Evolutionary conservation across 2,888 invertebrate genomes (phyloP).

Genomic region (Zaprionus lineosus): DNA sequence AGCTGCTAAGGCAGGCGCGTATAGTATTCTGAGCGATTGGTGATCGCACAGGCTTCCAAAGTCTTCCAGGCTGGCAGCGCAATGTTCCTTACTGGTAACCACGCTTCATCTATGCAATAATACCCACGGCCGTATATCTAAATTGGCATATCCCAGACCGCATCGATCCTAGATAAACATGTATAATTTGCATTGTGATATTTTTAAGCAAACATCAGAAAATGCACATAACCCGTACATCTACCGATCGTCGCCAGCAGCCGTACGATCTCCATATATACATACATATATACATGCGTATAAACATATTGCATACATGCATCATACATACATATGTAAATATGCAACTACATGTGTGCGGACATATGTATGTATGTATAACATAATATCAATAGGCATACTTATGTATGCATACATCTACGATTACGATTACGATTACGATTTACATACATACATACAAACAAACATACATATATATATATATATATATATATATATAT

Average conservation of each 20-base stretch:
- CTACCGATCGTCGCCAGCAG: constrained; percentile 33
- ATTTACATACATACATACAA: constrained; percentile 23
- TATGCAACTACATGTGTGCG: too few species aligned
- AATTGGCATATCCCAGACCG: constrained; percentile 57
- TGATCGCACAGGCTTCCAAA: constrained; percentile 48
- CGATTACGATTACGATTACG: constrained; percentile 25
- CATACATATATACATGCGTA: constrained; percentile 3
- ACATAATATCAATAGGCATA: not conserved
- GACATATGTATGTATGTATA: not conserved
- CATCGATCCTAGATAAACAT: constrained; percentile 20
- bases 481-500: too few species aligned
- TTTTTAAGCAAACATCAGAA: constrained; percentile 62
- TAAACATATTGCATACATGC: constrained; percentile 14
- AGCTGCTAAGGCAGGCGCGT: too few species aligned
- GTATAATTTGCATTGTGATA: constrained; percentile 64
- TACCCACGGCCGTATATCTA: not conserved
- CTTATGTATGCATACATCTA: constrained; percentile 4
- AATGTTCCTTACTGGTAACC: constrained; percentile 52
- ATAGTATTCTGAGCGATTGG: constrained; percentile 15
- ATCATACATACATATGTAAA: constrained; percentile 17
- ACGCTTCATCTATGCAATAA: constrained; percentile 36
- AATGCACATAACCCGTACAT: constrained; percentile 43
- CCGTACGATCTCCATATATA: constrained; percentile 31
- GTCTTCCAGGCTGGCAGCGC: constrained; percentile 73
- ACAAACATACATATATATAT: too few species aligned